A percentile compares a stretch with the other conserved stretches of the same genome.
phyloP scores from a whole-genome alignment of 1,140 invertebrate species.

The Aporrectodea caliginosa region DNA sequence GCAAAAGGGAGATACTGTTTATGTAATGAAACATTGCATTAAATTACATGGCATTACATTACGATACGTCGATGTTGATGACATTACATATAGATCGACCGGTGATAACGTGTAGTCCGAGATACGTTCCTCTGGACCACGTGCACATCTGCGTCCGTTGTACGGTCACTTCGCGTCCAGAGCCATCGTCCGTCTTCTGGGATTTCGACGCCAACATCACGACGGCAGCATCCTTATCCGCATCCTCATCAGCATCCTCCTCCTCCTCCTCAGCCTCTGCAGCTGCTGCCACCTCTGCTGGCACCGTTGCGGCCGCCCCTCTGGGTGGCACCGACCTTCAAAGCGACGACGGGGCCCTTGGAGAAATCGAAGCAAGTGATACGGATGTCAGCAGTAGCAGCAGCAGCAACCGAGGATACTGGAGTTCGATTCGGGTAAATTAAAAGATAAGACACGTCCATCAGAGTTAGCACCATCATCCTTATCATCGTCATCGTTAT shows the following conservation, averaged over 20 bases:
- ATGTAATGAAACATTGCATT: no score
- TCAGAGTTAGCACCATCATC: no score
- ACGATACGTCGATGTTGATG: no score
- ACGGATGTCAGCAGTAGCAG: not conserved
- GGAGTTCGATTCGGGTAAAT: not conserved
- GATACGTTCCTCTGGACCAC: not conserved
- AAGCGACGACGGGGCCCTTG: not conserved
- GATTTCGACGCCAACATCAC: not conserved
- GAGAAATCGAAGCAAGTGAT: not conserved
- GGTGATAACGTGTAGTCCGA: not conserved
- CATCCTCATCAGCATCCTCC: no score
- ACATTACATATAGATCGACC: not conserved
- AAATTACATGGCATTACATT: no score
- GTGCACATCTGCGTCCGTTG: not conserved
- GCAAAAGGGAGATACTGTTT: no score
- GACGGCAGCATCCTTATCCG: no score
- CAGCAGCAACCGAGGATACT: not conserved
- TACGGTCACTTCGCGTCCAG: not conserved
- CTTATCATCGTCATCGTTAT: no score
- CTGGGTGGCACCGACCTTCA: no score
- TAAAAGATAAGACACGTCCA: no score
- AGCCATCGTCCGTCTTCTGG: not conserved
- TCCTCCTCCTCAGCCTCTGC: no score
- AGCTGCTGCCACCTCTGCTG: not conserved
- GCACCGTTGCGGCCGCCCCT: no score